phyloP scores from a whole-genome alignment of 1,140 invertebrate genomes.

The Drosophila murphyi region DNA sequence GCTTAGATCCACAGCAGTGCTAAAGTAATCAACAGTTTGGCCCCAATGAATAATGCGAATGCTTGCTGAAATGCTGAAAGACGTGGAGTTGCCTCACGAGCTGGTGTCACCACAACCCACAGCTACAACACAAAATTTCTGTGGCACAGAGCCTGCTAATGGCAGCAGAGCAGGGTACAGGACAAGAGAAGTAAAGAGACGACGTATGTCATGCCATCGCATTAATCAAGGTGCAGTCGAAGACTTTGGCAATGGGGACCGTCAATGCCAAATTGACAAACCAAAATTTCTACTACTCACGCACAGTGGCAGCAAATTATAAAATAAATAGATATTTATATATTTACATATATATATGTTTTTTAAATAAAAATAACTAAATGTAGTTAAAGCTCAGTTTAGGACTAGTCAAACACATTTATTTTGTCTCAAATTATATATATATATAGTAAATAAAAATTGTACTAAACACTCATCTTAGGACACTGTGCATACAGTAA shows the following conservation, averaged over 20 bases:
- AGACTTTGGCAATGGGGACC: constrained; percentile 29
- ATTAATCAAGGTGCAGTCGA: constrained; percentile 78
- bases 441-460: neutral
- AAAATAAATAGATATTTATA: neutral
- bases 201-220: constrained; percentile 47
- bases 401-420: no score
- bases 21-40: constrained; percentile 56
- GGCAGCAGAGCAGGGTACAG: neutral
- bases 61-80: constrained; percentile 12
- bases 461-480: neutral
- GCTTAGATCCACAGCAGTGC: constrained; percentile 16
- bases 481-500: constrained; percentile 10
- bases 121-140: constrained; percentile 27
- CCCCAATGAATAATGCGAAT: constrained; percentile 50
- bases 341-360: neutral
- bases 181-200: neutral
- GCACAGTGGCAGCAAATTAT: constrained; percentile 11
- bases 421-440: neutral
- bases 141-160: constrained; percentile 42
- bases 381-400: no score
- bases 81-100: constrained; percentile 23
- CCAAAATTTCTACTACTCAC: neutral
- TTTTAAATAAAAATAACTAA: no score
- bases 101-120: constrained; percentile 49
- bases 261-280: constrained; percentile 35